Evolutionary conservation across 2,888 invertebrate genomes (phyloP), one percentile per base, ranked within the genome.

Genomic region (Nomada ruficornis): DNA sequence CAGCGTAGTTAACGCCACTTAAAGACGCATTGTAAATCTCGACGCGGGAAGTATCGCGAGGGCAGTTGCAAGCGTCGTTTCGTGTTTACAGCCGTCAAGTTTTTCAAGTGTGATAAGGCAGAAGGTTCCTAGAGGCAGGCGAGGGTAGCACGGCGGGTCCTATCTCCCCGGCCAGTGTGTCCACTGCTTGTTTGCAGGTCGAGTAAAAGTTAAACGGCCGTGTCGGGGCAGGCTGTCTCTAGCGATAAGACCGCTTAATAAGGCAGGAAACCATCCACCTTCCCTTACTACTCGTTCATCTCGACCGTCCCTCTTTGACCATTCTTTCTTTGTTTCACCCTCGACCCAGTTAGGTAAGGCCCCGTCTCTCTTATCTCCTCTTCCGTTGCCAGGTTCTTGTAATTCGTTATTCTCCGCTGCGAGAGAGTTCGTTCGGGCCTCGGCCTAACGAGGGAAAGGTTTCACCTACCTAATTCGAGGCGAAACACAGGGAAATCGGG

Each of bases 201-300:
- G 88, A 90, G 86, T 89, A 88, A 89, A 90, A 91, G 88, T 91
- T 90, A 90, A 90, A 90, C 86, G 89, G 85, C 80, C 85, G 79
- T 89, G 86, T 89, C 86, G 83, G 59, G 85, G 65, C 74, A 57
- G 65, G 57, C 77, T 83, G 84, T 89, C 85, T 82, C 76, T 64
- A 65, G 74, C 85, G 88, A 90, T 90, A 90, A 90, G 88, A 82
- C 80, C 81, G 82, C 90, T 90, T 90, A 90, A 90, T 90, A 90
- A 90, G 90, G 77, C 77, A 80, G 82, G 82, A 82, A 89, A 88
- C 83, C 77, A 80, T 84, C 84, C 76, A 79, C 78, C 83, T 85
- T 83, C 81, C 75, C 15, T 82, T 64, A 72, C 80, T 79, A 80
- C 77, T 88, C 85, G 63, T 83, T 80, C 74, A 69, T 79, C 83